Conservation (phyloP, 1,140 invertebrate genomes). For the Panagrolaimus sp. region DNA sequence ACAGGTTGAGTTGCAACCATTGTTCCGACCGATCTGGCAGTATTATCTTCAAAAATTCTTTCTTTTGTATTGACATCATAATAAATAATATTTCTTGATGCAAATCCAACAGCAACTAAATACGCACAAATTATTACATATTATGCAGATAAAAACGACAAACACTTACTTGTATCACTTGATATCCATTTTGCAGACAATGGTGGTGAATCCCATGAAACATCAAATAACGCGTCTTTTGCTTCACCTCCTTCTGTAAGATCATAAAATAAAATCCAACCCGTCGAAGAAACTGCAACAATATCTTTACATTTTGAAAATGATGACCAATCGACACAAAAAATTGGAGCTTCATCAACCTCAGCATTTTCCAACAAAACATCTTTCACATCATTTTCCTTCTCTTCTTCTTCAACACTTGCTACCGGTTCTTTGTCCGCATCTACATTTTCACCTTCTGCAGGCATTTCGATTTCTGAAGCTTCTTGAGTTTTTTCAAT, state of each 20-base stretch:
- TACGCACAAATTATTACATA: too few relatives aligned
- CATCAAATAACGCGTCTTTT: neutral
- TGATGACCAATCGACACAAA: neutral
- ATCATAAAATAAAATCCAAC: neutral
- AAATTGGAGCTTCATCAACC: neutral
- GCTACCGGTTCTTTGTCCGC: neutral
- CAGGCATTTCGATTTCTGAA: neutral
- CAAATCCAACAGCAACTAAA: constrained; percentile 5
- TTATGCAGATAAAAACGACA: too few relatives aligned
- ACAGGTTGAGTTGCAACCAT: neutral
- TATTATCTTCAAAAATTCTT: neutral
- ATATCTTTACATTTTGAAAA: neutral
- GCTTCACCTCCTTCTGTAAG: neutral
- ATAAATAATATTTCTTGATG: neutral
- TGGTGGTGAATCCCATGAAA: neutral
- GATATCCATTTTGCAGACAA: neutral
- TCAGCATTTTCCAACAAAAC: neutral
- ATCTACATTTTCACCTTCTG: neutral
- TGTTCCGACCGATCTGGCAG: neutral
- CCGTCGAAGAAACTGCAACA: neutral
- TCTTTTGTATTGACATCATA: neutral
- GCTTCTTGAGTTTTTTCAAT: neutral
- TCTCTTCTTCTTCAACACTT: neutral
- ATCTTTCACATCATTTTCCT: neutral
- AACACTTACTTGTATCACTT: neutral